Base-by-base conservation (phyloP, 2,113 vertebrate species). In the Vulpes ferrilata region DNA sequence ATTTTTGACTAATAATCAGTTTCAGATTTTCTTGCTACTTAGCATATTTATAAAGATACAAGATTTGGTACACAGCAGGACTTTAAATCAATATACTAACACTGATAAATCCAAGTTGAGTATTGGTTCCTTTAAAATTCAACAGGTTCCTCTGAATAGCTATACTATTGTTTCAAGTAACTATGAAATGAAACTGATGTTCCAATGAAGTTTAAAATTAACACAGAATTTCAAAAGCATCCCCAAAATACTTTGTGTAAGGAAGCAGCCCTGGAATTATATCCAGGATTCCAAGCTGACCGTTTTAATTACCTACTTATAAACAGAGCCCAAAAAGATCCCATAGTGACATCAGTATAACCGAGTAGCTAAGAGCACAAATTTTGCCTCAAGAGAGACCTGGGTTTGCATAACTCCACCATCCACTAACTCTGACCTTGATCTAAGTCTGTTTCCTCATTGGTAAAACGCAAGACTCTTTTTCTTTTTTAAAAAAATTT, bases 191-290 rank as follows among this genome's bases (percentile, higher is more conserved):
- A 86, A 91, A 30, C 4, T 84, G 43, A 88, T 38, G 17, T 83
- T 88, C n/a, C 53, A 96, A 59, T 74, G 10, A 94, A 57, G 30
- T 95, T 87, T 11, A 86, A 94, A 88, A 95, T 0, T 81, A 27
- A 27, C 32, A 95, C 2, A 87, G 60, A 93, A 97, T 35, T 93
- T 94, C 60, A 79, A 93, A 91, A 92, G 59, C 35, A 96, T 48
- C 12, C 23, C 55, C 4, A 83, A 93, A 95, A 79, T 74, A 83
- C 17, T 38, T 35, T 64, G 20, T 83, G n/a, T 16, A 96, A 97
- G 67, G 27, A 64, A 65, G 5, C 19, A 69, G 64, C 69, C 69
- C 0, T 62, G 80, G 43, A 64, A 87, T n/a, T 79, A 71, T 27
- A 74, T 11, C 64, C 1, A 88, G 81, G 22, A 30, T 88, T 84